Evolutionary conservation across 1,140 invertebrate genomes (phyloP), one percentile per base, ranked within the genome.

Genomic region (Zaprionus africanus): DNA sequence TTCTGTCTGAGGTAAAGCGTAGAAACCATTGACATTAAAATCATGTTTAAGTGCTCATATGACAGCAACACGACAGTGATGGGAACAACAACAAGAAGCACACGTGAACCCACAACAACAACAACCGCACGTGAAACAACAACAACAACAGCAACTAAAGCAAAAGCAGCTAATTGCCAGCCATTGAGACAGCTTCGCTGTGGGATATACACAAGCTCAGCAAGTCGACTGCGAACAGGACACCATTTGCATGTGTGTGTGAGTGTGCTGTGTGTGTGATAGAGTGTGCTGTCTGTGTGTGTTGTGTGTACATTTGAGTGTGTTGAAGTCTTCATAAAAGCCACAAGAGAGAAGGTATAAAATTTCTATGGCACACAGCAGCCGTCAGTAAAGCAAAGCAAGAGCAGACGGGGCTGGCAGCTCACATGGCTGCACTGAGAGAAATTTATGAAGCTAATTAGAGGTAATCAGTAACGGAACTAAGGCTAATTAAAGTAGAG

Each of bases 11-110:
- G 66, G 53, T 36, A 65, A 61, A 80, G 60, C 49, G 64, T 77
- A 70, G 65, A 79, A 91, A 77, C 81, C 88, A 91, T 91, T 91
- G 88, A 91, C 88, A 91, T 91, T 91, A 91, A 91, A 91, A 88
- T 91, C 88, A 91, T 88, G 88, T 82, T 88, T 91, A 91, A 91
- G 88, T 90, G 81, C 88, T 91, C 72, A 85, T 79, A 68, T 90
- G 82, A 73, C 78, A 79, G 81, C 85, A 90, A 81, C 81, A 71
- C 81, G 81, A 88, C 84, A 76, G 67, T 43, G 68, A 61, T 49
- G 69, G 79, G 69, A 63, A 66, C 76, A 65, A 28, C 28, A 69
- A 5, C 53, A 51, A 24, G 24, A 57, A 28, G 46, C 34, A 62
- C 54, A 65, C 22, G n/a, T 59, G 13, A 17, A 67, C n/a, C 54